Conservation (phyloP, 2,113 vertebrate genomes). For the Rattus rattus region DNA sequence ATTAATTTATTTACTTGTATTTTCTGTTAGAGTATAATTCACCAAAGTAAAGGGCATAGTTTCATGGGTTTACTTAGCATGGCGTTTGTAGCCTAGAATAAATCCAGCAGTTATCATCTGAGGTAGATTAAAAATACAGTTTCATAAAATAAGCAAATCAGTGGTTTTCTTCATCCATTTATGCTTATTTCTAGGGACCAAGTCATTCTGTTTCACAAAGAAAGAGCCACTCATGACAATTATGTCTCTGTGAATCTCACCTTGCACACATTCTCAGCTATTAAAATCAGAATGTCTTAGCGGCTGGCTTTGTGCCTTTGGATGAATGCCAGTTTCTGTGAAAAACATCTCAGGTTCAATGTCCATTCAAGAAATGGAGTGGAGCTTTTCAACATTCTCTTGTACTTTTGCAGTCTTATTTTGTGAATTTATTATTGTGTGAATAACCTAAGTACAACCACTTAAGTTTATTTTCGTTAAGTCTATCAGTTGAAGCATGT, state of each 20-base stretch:
- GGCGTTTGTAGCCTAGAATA: background rate
- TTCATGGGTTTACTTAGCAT: background rate
- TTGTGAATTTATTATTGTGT: constrained; percentile 28
- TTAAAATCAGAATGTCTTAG: background rate
- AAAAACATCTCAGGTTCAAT: background rate
- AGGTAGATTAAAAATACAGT: background rate
- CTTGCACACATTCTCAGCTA: background rate
- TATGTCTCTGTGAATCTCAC: background rate
- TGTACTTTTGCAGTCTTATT: background rate
- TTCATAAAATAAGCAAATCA: constrained; percentile 1
- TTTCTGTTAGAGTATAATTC: background rate
- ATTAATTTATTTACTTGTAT: background rate
- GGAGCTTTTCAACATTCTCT: background rate
- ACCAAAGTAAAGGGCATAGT: background rate
- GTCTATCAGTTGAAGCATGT: background rate
- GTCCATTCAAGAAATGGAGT: background rate
- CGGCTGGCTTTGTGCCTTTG: background rate
- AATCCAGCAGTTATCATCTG: background rate
- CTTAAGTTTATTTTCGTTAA: background rate
- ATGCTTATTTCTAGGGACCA: background rate
- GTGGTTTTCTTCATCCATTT: background rate
- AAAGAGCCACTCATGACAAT: background rate
- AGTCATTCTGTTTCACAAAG: background rate
- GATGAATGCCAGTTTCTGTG: background rate
- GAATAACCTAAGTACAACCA: background rate